These are phyloP conservation scores for Gymnoscopelus microlampas DNA, from an alignment of 2,797 vertebrate species.

Conservation along the genomic window DNA sequence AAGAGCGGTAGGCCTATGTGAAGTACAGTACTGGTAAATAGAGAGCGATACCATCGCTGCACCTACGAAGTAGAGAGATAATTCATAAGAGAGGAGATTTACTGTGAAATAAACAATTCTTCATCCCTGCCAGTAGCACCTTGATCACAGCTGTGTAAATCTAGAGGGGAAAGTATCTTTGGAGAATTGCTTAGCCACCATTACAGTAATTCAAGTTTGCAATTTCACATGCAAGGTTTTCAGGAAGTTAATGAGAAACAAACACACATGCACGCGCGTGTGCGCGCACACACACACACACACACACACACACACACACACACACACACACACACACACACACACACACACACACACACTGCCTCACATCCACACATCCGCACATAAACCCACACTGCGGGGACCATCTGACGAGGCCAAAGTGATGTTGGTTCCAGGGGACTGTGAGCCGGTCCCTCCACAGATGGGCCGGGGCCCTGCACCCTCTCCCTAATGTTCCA, in stretches of 20 bases:
- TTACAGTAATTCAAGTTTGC: slow-evolving; percentile 58
- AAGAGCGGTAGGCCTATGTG: not conserved
- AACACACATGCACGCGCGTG: slow-evolving; percentile 39
- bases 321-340: slow-evolving; percentile 17
- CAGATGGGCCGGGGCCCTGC: slow-evolving; percentile 78
- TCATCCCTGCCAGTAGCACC: slow-evolving; percentile 59
- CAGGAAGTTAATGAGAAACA: slow-evolving; percentile 63
- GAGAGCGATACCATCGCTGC: slow-evolving; percentile 36
- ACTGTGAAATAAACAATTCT: slow-evolving; percentile 60
- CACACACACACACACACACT: slow-evolving; percentile 38
- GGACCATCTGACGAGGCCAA: slow-evolving; percentile 80
- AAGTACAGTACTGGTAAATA: not conserved
- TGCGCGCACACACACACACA: not conserved
- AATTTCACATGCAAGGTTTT: slow-evolving; percentile 57
- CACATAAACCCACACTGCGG: slow-evolving; percentile 37
- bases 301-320: not conserved
- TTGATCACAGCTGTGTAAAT: slow-evolving; percentile 72
- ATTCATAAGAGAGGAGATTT: slow-evolving; percentile 50
- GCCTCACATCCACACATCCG: slow-evolving; percentile 29
- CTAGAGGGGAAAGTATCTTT: slow-evolving; percentile 53
- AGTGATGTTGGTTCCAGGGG: slow-evolving; percentile 79
- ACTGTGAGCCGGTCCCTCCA: slow-evolving; percentile 73
- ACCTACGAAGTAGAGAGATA: slow-evolving; percentile 40
- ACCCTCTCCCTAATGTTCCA: slow-evolving; percentile 78
- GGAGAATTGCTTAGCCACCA: slow-evolving; percentile 66